Conservation (phyloP, 1,140 invertebrate species). For the Drosophila murphyi region DNA sequence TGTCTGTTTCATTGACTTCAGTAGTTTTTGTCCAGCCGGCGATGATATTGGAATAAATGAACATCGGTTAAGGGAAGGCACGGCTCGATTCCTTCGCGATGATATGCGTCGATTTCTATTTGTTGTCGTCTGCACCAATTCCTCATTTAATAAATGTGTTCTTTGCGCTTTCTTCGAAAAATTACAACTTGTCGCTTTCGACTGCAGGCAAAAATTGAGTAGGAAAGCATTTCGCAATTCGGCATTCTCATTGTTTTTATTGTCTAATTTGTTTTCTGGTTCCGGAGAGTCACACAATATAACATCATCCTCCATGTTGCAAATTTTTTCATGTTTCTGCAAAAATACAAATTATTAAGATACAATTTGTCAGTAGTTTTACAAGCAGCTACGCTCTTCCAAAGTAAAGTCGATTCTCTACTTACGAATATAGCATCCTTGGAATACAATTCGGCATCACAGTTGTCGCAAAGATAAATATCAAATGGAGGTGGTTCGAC, state of each 20-base stretch:
- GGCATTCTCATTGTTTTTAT: conserved; percentile 60
- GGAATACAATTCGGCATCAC: conserved; percentile 87
- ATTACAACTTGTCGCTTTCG: conserved; percentile 46
- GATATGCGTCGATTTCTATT: conserved; percentile 80
- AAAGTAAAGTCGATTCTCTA: neutral
- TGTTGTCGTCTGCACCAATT: conserved; percentile 43
- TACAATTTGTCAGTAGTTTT: neutral
- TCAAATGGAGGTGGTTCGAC: conserved; percentile 86
- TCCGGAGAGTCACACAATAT: conserved; percentile 82
- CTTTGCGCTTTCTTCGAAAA: conserved; percentile 55
- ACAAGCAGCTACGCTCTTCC: neutral
- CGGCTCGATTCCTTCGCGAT: conserved; percentile 84
- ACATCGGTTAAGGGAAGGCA: conserved; percentile 85
- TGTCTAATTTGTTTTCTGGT: conserved; percentile 52
- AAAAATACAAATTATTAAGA: conserved; percentile 25
- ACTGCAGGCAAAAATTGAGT: conserved; percentile 76
- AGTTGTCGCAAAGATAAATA: conserved; percentile 90
- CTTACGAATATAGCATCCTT: conserved; percentile 86
- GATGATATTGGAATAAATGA: conserved; percentile 86
- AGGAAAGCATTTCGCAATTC: conserved; percentile 76
- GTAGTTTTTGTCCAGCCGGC: conserved; percentile 85
- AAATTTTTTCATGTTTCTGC: conserved; percentile 86
- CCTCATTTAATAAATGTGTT: conserved; percentile 56
- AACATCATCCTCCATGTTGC: conserved; percentile 82
- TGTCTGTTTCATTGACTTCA: conserved; percentile 85